phyloP scores from a whole-genome alignment of 2,113 vertebrate species.

The Columba livia region DNA sequence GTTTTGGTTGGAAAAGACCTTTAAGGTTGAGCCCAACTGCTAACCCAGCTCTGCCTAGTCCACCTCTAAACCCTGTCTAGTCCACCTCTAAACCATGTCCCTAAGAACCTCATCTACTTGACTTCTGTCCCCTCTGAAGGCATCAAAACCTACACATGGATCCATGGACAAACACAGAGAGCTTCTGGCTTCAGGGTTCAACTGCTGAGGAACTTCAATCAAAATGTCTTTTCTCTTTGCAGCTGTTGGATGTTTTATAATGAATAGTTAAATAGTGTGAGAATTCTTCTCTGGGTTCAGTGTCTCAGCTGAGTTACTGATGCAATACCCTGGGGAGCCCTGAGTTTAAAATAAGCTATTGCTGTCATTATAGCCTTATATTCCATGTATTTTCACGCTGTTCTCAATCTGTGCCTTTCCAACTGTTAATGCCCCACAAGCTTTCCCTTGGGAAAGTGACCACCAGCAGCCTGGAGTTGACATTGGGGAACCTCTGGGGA shows the following conservation, averaged over 20 bases:
- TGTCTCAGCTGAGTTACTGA: conserved; percentile 36
- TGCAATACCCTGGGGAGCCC: conserved; percentile 36
- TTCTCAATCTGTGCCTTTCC: neutral
- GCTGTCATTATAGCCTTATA: conserved; percentile 3
- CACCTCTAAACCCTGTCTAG: too few species aligned
- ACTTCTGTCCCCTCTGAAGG: neutral
- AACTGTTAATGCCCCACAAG: neutral
- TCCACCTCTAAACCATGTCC: too few species aligned
- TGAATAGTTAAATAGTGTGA: conserved; percentile 2
- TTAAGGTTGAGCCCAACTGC: too few species aligned
- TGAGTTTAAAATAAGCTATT: conserved; percentile 12
- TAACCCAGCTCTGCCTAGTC: too few species aligned
- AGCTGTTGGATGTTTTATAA: neutral
- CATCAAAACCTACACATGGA: accelerated
- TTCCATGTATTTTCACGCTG: conserved; percentile 2
- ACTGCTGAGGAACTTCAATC: neutral
- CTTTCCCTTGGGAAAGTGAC: conserved; percentile 57
- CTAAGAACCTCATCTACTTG: neutral
- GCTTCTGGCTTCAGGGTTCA: neutral
- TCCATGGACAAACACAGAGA: neutral
- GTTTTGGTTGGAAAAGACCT: too few species aligned
- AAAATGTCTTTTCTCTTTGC: neutral
- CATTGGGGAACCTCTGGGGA: neutral
- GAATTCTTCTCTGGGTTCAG: neutral
- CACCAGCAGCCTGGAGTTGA: neutral